These are phyloP conservation scores for Onthophagus sagittarius DNA, from an alignment of 2,888 invertebrate species.

Conservation along the genomic window DNA sequence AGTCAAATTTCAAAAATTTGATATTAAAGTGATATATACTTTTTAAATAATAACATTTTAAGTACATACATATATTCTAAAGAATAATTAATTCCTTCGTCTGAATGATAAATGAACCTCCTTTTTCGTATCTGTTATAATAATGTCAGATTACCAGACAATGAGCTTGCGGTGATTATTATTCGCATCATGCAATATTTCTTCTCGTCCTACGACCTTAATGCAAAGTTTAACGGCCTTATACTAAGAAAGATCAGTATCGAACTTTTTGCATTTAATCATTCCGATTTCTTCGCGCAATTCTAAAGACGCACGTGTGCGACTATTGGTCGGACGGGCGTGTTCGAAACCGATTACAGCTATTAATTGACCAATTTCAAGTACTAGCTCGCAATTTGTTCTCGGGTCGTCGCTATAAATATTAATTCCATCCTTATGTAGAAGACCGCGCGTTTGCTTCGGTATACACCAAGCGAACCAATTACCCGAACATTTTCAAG, in stretches of 20 bases:
- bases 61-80: not conserved
- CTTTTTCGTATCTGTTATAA: not conserved
- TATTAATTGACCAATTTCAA: conserved; percentile 13
- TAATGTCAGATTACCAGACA: not conserved
- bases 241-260: not conserved
- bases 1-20: too few species aligned
- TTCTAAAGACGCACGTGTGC: not conserved
- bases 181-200: not conserved
- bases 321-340: not conserved
- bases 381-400: conserved; percentile 3
- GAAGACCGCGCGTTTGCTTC: not conserved
- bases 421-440: conserved; percentile 1
- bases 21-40: too few species aligned
- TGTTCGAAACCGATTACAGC: conserved; percentile 1
- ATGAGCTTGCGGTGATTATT: not conserved
- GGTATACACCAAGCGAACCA: not conserved
- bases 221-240: not conserved
- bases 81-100: not conserved
- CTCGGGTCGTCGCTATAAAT: conserved; percentile 1
- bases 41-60: too few species aligned
- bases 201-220: not conserved
- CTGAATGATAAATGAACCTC: not conserved
- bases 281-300: not conserved
- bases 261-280: not conserved
- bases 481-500: not conserved